Evolutionary conservation across 2,888 invertebrate genomes (phyloP).

Genomic region (Conomelus anceps): DNA sequence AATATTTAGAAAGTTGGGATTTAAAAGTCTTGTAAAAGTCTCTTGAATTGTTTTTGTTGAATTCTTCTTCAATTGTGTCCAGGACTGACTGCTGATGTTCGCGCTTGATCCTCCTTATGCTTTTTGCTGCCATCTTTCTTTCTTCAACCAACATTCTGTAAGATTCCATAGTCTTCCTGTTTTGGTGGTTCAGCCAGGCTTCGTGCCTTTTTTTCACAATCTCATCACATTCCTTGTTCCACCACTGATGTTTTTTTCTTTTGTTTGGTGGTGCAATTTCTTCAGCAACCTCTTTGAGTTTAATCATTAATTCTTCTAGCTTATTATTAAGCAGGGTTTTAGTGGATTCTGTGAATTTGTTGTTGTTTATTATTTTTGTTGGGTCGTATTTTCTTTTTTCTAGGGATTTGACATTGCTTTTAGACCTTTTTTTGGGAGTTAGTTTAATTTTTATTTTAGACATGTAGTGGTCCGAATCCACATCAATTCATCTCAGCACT

Average conservation of each 20-base stretch:
- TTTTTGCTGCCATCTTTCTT: background rate
- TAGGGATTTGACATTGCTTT: background rate
- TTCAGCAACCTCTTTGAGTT: background rate
- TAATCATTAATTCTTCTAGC: background rate
- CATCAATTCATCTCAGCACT: background rate
- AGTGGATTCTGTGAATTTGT: background rate
- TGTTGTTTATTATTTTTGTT: background rate
- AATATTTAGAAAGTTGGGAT: no score
- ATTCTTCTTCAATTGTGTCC: background rate
- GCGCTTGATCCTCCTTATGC: background rate
- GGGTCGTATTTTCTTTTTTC: background rate
- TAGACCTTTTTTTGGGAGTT: background rate
- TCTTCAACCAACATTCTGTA: background rate
- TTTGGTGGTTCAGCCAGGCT: background rate
- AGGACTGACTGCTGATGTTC: background rate
- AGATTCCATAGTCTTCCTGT: no score
- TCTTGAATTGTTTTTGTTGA: background rate
- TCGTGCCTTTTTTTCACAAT: background rate
- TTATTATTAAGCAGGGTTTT: background rate
- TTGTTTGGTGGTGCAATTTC: background rate
- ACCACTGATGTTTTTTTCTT: background rate
- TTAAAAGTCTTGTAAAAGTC: no score
- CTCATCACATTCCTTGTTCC: background rate
- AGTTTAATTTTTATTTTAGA: background rate
- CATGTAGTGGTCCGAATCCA: background rate